Base-by-base conservation (phyloP, 2,888 invertebrate genomes). In the Synergus gifuensis region DNA sequence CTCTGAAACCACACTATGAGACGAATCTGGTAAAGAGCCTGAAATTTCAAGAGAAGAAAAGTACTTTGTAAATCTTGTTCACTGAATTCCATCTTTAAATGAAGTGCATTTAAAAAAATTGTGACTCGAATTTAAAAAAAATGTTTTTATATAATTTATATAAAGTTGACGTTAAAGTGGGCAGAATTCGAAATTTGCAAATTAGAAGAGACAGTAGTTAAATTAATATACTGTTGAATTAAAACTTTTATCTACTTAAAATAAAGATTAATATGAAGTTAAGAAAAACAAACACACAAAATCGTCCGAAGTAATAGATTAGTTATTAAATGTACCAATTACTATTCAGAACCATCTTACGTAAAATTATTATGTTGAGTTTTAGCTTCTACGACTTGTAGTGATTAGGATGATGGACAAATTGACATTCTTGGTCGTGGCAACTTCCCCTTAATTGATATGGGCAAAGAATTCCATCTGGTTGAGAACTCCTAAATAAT, bases 361-460 rank as follows among this genome's bases (percentile, higher is more conserved):
- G 88, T 89, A 90, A 89, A 82, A 82, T 85, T 82, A 85, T 84
- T 82, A 85, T 84, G 84, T 85, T 84, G 86, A 85, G 82, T 82
- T 85, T 85, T 86, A 86, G 87, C 86, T 86, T 84, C 85, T 83
- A 87, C 84, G 82, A 89, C 86, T 86, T 86, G 86, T 85, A 87
- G 82, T 88, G 89, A 84, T 85, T 88, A 82, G 85, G 85, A 62
- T 90, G 90, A 86, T 92, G 92, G 84, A 90, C 82, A 84, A 86
- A 92, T 83, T 86, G 89, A 85, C 92, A 92, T 79, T 90, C 91
- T 79, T 86, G 90, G 81, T 92, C 92, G 80, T 87, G 90, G 87
- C 92, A 92, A 79, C 90, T 92, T 80, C 92, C 92, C 90, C 88
- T 91, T 79, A 92, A 86, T 83, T 92, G 91, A 83, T 87, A 92